These are phyloP conservation scores for Kradibia gibbosae DNA, from an alignment of 1,140 invertebrate species.

Conservation along the genomic window DNA sequence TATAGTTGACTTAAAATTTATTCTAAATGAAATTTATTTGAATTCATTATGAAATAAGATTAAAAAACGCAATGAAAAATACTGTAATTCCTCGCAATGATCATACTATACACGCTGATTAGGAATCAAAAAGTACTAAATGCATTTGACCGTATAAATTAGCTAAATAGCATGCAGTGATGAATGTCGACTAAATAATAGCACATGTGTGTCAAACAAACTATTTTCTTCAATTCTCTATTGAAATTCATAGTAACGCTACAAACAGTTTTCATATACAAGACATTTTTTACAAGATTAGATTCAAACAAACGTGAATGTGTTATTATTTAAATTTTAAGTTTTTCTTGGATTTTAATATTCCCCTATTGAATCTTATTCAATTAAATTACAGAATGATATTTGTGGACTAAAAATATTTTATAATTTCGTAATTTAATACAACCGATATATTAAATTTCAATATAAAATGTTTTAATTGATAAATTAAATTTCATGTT, in stretches of 20 bases:
- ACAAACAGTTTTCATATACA: neutral
- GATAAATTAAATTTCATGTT: too few species aligned
- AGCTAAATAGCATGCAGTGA: neutral
- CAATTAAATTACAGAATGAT: too few species aligned
- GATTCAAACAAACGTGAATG: neutral
- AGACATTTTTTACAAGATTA: neutral
- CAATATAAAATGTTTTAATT: too few species aligned
- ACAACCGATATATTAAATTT: too few species aligned
- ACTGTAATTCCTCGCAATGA: neutral
- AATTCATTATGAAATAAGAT: too few species aligned
- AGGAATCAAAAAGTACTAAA: neutral
- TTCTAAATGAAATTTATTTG: too few species aligned
- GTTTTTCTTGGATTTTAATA: too few species aligned
- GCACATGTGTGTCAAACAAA: neutral
- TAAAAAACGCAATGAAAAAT: too few species aligned
- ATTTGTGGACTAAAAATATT: too few species aligned
- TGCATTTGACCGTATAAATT: constrained; percentile 15
- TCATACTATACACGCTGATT: neutral
- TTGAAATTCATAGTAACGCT: constrained; percentile 7
- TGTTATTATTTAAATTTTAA: neutral
- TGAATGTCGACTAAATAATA: constrained; percentile 26
- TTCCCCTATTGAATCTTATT: too few species aligned
- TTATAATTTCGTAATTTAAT: too few species aligned
- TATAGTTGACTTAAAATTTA: too few species aligned
- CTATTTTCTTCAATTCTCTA: neutral